phyloP scores from a whole-genome alignment of 1,140 invertebrate genomes.

The Drosophila simulans region DNA sequence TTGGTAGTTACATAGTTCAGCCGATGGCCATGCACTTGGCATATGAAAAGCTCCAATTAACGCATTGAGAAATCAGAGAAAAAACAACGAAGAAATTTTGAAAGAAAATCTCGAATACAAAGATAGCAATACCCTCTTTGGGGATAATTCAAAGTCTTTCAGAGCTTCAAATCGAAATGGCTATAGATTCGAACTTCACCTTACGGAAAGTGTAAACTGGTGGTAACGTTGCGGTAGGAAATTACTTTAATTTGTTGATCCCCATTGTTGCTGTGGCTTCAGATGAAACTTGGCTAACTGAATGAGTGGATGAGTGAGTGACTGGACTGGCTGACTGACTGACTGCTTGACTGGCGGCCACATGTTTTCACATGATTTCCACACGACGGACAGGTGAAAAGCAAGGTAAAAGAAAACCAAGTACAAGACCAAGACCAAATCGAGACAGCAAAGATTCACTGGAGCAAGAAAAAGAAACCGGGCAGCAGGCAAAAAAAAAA shows the following conservation, averaged over 20 bases:
- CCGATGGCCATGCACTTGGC: slow-evolving; percentile 49
- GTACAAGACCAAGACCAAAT: slow-evolving; percentile 52
- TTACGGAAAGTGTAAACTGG: slow-evolving; percentile 38
- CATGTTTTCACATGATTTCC: slow-evolving; percentile 83
- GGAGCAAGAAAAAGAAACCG: slow-evolving; percentile 52
- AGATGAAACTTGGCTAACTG: slow-evolving; percentile 72
- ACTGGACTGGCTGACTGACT: slow-evolving; percentile 54
- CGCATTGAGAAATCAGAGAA: slow-evolving; percentile 35
- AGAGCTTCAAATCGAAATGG: not conserved
- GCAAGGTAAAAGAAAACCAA: slow-evolving; percentile 64
- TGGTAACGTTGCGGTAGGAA: slow-evolving; percentile 76
- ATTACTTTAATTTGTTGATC: slow-evolving; percentile 81
- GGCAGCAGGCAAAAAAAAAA: slow-evolving; percentile 17
- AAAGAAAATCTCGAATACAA: slow-evolving; percentile 9
- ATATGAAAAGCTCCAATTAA: slow-evolving; percentile 71
- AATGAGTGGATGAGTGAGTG: slow-evolving; percentile 57
- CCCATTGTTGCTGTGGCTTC: slow-evolving; percentile 52
- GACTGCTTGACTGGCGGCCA: slow-evolving; percentile 69
- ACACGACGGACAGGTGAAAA: slow-evolving; percentile 81
- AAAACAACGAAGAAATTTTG: not conserved
- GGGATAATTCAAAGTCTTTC: no score
- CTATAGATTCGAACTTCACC: slow-evolving; percentile 28
- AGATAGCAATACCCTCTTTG: slow-evolving; percentile 5
- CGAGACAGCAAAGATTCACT: slow-evolving; percentile 45
- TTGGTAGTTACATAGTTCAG: slow-evolving; percentile 25